phyloP scores from a whole-genome alignment of 2,113 vertebrate species.

The Labrus mixtus region DNA sequence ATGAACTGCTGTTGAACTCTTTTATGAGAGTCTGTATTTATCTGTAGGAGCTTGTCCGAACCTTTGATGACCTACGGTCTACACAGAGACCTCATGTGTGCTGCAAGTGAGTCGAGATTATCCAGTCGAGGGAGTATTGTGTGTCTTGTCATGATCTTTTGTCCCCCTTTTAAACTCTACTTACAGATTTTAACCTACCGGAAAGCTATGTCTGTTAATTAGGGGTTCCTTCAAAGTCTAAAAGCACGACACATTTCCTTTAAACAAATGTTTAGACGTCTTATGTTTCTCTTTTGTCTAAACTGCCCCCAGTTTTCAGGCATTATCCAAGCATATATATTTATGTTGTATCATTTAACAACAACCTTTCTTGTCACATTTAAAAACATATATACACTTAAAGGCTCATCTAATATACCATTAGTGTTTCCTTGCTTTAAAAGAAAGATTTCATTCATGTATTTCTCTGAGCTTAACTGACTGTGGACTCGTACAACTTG shows the following conservation, averaged over 20 bases:
- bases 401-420: too few species aligned
- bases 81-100: slow-evolving; percentile 92
- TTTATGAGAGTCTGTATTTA: slow-evolving; percentile 42
- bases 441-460: too few species aligned
- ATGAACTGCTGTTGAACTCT: background rate
- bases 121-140: background rate
- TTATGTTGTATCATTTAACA: too few species aligned
- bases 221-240: background rate
- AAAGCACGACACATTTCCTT: background rate
- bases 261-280: background rate
- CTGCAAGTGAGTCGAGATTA: slow-evolving; percentile 90
- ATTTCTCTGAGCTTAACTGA: too few species aligned
- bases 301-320: background rate
- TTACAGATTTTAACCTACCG: background rate
- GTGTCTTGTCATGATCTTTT: background rate
- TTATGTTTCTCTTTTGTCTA: background rate
- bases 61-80: slow-evolving; percentile 96
- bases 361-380: too few species aligned
- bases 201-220: background rate
- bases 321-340: background rate
- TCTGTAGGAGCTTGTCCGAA: slow-evolving; percentile 91
- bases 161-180: background rate
- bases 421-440: too few species aligned
- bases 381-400: background rate
- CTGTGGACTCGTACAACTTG: too few species aligned